Evolutionary conservation across 2,113 vertebrate species (phyloP).

Genomic region (Leptobrachium leishanense): DNA sequence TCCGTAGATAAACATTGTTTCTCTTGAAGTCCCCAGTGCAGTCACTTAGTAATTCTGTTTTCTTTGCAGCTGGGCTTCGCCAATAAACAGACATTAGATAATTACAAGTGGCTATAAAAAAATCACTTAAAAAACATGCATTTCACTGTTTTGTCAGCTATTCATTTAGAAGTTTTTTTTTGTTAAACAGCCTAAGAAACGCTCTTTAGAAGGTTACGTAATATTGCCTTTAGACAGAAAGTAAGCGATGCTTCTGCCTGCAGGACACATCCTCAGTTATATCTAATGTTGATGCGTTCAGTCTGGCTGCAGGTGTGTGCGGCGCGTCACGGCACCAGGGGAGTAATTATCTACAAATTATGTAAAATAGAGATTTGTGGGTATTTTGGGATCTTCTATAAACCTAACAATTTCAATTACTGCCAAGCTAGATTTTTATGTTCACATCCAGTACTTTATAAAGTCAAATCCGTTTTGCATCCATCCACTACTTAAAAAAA

Average conservation of each 20-base stretch:
- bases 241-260: background rate
- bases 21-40: no score
- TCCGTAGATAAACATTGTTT: no score
- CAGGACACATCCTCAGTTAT: background rate
- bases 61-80: background rate
- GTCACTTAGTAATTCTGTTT: background rate
- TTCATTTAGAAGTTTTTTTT: background rate
- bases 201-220: background rate
- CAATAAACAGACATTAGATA: background rate
- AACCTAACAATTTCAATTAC: background rate
- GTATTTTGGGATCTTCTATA: background rate
- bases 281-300: background rate
- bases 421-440: no score
- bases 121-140: background rate
- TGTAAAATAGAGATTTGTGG: background rate
- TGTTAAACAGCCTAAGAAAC: background rate
- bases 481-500: no score
- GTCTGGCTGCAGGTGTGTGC: background rate
- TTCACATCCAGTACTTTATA: no score
- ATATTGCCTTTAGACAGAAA: background rate
- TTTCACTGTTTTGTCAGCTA: background rate
- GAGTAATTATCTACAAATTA: background rate
- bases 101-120: background rate
- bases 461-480: no score
- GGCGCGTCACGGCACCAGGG: background rate